Evolutionary conservation across 2,888 invertebrate genomes (phyloP).

Genomic region (Beris chalybata): DNA sequence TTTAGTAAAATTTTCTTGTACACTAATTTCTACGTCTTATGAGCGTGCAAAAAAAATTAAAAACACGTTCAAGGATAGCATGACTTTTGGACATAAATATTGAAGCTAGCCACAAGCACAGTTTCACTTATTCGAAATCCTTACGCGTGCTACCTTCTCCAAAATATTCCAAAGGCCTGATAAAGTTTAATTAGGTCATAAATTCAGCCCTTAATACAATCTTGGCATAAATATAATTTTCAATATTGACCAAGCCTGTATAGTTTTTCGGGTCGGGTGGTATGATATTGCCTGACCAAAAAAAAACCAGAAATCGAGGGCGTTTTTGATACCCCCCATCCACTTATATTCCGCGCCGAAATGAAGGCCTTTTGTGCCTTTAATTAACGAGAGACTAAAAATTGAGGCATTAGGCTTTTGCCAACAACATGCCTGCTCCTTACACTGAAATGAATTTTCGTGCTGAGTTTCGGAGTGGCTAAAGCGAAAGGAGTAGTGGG

Average conservation of each 20-base stretch:
- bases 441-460: too few relatives aligned
- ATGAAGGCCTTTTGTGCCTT: background rate
- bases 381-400: constrained; percentile 7
- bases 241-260: constrained; percentile 12
- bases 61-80: too few relatives aligned
- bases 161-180: background rate
- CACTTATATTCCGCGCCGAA: constrained; percentile 1
- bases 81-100: too few relatives aligned
- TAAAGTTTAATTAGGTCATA: constrained; percentile 9
- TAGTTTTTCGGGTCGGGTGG: background rate
- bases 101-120: background rate
- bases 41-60: too few relatives aligned
- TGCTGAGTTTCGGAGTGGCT: too few relatives aligned
- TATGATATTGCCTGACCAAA: background rate
- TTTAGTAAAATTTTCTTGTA: too few relatives aligned
- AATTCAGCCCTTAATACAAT: constrained; percentile 5
- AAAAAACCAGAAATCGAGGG: background rate
- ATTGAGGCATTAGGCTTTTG: too few relatives aligned
- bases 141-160: background rate
- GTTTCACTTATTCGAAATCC: background rate
- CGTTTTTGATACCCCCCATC: background rate
- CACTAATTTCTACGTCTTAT: too few relatives aligned
- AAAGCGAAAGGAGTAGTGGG: too few relatives aligned
- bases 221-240: constrained; percentile 14
- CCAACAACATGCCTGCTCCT: too few relatives aligned